phyloP scores from a whole-genome alignment of 92 coral and sea anemone species.

The Diadumene lineata region DNA sequence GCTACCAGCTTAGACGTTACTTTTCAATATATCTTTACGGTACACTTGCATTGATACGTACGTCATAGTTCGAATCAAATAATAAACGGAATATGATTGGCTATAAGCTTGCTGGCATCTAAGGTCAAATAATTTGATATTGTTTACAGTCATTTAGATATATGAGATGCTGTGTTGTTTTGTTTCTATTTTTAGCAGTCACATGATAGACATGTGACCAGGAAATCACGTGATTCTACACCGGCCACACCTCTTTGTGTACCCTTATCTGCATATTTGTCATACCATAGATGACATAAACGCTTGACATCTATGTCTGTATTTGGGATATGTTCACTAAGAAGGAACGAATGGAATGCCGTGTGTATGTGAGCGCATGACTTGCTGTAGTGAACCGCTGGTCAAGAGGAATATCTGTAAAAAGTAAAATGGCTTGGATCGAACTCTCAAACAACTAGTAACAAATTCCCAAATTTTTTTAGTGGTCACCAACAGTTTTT shows the following conservation, averaged over 20 bases:
- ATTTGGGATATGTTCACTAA: neutral
- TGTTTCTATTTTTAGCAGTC: constrained; percentile 9
- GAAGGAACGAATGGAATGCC: constrained; percentile 13
- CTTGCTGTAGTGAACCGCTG: constrained; percentile 23
- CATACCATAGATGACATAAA: neutral
- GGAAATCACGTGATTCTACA: constrained; percentile 20
- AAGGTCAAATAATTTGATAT: neutral
- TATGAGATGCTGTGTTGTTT: constrained; percentile 1
- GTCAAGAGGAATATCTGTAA: constrained; percentile 16
- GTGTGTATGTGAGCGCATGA: constrained; percentile 19
- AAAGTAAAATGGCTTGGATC: neutral
- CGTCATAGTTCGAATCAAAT: neutral
- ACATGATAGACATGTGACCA: constrained; percentile 3
- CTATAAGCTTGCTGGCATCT: neutral
- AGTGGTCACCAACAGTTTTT: too few relatives aligned
- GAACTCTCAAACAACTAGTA: neutral
- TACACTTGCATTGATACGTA: too few relatives aligned
- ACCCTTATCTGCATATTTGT: neutral
- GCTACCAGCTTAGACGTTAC: too few relatives aligned
- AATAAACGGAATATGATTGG: neutral
- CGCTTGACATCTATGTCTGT: neutral
- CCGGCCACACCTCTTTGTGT: neutral
- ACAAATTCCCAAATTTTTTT: too few relatives aligned
- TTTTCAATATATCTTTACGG: too few relatives aligned
- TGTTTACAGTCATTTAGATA: neutral